These are phyloP conservation scores for Trichopria drosophilae DNA, from an alignment of 2,888 invertebrate genomes.

Conservation along the genomic window DNA sequence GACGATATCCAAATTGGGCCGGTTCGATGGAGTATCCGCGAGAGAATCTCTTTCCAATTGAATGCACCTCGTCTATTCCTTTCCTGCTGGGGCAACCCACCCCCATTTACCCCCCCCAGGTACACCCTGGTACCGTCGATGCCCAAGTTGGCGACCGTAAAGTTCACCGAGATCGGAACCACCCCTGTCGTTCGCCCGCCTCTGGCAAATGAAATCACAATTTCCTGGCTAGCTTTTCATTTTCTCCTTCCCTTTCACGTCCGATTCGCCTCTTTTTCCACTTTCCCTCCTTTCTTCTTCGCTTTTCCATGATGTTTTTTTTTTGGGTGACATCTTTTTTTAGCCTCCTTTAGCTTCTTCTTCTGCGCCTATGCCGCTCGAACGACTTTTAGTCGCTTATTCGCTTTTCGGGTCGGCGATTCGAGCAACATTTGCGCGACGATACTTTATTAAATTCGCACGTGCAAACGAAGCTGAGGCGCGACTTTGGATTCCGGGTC, in stretches of 20 bases:
- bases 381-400: no score
- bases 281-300: constrained; percentile 11
- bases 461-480: constrained; percentile 35
- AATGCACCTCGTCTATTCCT: constrained; percentile 20
- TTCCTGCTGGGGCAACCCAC: constrained; percentile 35
- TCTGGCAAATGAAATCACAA: constrained; percentile 43
- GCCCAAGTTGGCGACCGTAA: constrained; percentile 14
- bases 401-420: no score
- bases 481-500: constrained; percentile 33
- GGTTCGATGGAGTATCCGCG: constrained; percentile 33
- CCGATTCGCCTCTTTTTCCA: not conserved
- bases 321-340: no score
- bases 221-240: constrained; percentile 40
- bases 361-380: constrained; percentile 1
- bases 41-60: constrained; percentile 36
- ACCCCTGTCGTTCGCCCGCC: constrained; percentile 19
- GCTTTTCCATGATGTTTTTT: no score
- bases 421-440: constrained; percentile 25
- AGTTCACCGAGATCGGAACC: constrained; percentile 19
- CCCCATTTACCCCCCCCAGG: constrained; percentile 50
- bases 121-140: constrained; percentile 34
- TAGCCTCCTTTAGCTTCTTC: constrained; percentile 8
- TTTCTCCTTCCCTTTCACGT: constrained; percentile 25
- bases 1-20: constrained; percentile 35
- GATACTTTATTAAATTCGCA: constrained; percentile 39